Conservation (phyloP, 2,797 vertebrate genomes). For the Chiloscyllium punctatum region DNA sequence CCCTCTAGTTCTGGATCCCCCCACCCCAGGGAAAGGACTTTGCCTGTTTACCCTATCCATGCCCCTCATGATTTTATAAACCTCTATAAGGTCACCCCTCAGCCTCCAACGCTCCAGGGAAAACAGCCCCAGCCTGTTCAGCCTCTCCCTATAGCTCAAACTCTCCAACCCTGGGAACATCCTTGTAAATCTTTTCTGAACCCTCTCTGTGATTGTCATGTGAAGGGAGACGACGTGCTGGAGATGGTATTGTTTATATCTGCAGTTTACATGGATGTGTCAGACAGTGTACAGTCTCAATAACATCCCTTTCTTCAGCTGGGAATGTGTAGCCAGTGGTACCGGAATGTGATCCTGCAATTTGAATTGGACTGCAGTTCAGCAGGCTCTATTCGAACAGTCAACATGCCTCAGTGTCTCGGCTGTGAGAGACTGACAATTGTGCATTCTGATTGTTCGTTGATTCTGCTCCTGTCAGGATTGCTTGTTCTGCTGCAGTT, state of each 20-base stretch:
- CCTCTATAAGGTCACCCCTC: too few species aligned
- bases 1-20: too few species aligned
- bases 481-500: not conserved
- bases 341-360: not conserved
- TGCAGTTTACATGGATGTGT: not conserved
- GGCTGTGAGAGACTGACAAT: not conserved
- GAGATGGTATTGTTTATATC: not conserved
- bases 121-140: too few species aligned
- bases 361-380: not conserved
- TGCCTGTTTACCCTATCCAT: too few species aligned
- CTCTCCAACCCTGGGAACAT: too few species aligned
- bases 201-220: not conserved
- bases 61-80: too few species aligned
- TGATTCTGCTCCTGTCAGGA: not conserved
- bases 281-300: not conserved
- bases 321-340: too few species aligned
- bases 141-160: too few species aligned
- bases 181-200: too few species aligned
- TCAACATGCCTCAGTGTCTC: not conserved
- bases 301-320: not conserved
- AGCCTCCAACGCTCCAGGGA: too few species aligned
- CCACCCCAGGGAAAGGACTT: too few species aligned
- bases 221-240: not conserved
- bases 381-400: not conserved
- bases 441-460: not conserved